phyloP scores from a whole-genome alignment of 2,797 vertebrate genomes.

The Tokudaia tokunoshimensis region DNA sequence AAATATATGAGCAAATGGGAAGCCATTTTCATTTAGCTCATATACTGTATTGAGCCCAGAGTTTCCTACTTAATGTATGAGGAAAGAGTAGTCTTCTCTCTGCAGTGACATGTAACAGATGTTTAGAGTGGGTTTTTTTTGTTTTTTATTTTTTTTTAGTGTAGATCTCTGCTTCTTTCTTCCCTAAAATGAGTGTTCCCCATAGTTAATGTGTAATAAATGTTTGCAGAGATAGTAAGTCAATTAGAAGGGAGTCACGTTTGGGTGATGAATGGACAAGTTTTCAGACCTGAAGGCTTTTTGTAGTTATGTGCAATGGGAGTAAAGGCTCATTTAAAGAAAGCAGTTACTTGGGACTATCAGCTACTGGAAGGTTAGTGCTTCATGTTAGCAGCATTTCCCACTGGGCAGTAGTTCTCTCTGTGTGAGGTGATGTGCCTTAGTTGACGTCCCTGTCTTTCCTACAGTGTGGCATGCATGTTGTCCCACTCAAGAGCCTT shows the following conservation, averaged over 20 bases:
- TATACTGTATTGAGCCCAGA: slow-evolving; percentile 2
- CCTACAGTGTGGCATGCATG: accelerated
- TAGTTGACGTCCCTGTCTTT: background rate
- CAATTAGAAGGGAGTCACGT: slow-evolving; percentile 48
- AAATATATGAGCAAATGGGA: background rate
- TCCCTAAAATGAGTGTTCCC: slow-evolving; percentile 13
- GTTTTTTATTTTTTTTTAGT: slow-evolving; percentile 13
- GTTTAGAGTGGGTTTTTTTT: background rate
- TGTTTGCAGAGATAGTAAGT: slow-evolving; percentile 10
- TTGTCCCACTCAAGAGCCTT: background rate
- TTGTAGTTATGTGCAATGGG: slow-evolving; percentile 14
- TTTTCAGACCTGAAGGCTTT: slow-evolving; percentile 6
- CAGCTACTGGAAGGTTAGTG: background rate
- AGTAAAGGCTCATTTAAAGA: slow-evolving; percentile 21
- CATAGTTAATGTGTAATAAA: slow-evolving; percentile 16
- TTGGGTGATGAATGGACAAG: slow-evolving; percentile 36
- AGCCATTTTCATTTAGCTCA: background rate
- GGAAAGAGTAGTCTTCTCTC: slow-evolving; percentile 11
- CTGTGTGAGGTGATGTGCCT: background rate
- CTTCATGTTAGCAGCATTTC: background rate
- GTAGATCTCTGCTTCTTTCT: background rate
- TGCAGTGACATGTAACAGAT: background rate
- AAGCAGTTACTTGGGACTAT: background rate
- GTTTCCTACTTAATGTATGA: background rate
- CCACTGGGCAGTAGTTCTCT: background rate